Percentiles rank a stretch among this genome's conserved stretches.
These are phyloP conservation scores for Chaenocephalus aceratus DNA, from an alignment of 2,113 vertebrate species.

Conservation along the genomic window DNA sequence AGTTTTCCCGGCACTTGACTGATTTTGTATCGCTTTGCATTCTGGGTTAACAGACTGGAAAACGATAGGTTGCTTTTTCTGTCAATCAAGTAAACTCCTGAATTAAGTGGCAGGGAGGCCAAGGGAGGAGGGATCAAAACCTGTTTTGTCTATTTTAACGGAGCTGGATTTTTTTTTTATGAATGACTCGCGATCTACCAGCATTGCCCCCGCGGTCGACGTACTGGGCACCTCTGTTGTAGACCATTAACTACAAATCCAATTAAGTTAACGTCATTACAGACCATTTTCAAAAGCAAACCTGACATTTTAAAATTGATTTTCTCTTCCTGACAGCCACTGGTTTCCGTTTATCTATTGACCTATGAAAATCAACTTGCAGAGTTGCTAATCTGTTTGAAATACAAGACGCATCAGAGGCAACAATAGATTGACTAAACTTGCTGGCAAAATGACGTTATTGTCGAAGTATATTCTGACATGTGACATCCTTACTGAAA, in stretches of 20 bases:
- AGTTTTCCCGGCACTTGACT: too few species aligned
- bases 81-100: too few species aligned
- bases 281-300: conserved; percentile 16
- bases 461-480: neutral
- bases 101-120: too few species aligned
- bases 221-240: neutral
- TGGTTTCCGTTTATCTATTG: conserved; percentile 18
- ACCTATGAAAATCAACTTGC: conserved; percentile 11
- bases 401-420: conserved; percentile 28
- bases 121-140: too few species aligned
- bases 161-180: too few species aligned
- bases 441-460: neutral
- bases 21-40: too few species aligned
- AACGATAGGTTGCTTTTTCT: too few species aligned
- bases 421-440: neutral
- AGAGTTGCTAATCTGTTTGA: conserved; percentile 3
- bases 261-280: conserved; percentile 12
- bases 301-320: conserved; percentile 13
- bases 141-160: too few species aligned
- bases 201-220: too few species aligned
- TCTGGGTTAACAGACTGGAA: too few species aligned
- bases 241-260: conserved; percentile 13
- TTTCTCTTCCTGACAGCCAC: conserved; percentile 16
- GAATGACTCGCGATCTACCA: too few species aligned
- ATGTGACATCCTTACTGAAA: neutral